Percentiles rank a stretch among this genome's conserved stretches.
Evolutionary conservation across 2,113 vertebrate species (phyloP).

Genomic region (Eudyptes chrysolophus): DNA sequence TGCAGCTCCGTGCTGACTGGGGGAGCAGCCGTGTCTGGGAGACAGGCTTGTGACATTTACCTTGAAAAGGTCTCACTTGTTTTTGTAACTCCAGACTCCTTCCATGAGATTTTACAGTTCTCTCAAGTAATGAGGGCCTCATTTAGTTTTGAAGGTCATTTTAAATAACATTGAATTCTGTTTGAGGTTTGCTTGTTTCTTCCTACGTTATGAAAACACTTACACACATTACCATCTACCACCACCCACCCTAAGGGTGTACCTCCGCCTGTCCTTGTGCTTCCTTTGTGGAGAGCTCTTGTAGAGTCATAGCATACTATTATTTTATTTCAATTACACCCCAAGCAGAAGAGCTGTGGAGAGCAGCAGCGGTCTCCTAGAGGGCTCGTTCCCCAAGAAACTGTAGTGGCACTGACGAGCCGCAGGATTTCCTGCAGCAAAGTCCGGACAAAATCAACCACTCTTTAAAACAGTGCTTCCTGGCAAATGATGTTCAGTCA

Average conservation of each 20-base stretch:
- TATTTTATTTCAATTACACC: background rate
- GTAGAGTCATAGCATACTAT: background rate
- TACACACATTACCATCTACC: background rate
- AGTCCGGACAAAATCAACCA: background rate
- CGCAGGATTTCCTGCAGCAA: background rate
- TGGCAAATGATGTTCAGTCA: conserved; percentile 18
- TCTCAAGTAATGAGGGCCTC: background rate
- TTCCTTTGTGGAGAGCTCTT: background rate
- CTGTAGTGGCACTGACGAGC: background rate
- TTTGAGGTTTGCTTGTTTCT: background rate
- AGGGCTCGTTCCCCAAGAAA: background rate
- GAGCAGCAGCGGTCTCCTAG: background rate
- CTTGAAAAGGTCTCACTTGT: background rate
- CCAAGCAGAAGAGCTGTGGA: background rate
- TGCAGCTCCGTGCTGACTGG: fast-evolving
- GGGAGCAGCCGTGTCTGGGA: background rate
- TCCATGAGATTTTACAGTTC: background rate
- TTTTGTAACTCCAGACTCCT: background rate
- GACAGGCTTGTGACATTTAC: background rate
- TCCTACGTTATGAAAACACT: background rate
- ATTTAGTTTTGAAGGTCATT: conserved; percentile 7
- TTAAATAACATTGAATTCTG: background rate
- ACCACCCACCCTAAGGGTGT: background rate
- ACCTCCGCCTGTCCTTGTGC: background rate
- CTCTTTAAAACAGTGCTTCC: background rate